phyloP scores from a whole-genome alignment of 2,888 invertebrate species.

The Ormyrus labotus region DNA sequence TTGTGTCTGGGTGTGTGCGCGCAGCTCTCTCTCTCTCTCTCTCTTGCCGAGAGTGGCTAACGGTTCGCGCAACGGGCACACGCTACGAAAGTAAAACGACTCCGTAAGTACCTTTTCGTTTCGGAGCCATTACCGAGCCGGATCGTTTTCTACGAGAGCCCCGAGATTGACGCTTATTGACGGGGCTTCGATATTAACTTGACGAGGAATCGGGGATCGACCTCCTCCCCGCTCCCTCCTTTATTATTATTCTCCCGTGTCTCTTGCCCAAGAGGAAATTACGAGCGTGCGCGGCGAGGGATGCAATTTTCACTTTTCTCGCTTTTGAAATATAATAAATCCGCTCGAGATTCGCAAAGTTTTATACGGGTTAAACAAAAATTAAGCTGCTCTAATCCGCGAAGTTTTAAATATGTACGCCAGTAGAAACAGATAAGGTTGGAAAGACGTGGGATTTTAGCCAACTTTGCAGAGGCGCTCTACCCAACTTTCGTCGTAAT shows the following conservation, averaged over 20 bases:
- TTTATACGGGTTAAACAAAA: too few relatives aligned
- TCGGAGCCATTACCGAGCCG: constrained; percentile 45
- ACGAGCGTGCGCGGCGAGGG: neutral
- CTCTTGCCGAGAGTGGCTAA: constrained; percentile 39
- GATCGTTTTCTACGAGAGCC: constrained; percentile 25
- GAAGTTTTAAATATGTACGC: too few relatives aligned
- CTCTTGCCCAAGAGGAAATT: too few relatives aligned
- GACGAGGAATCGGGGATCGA: constrained; percentile 30
- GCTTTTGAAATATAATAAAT: too few relatives aligned
- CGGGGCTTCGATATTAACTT: constrained; percentile 39
- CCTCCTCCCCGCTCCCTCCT: constrained; percentile 22
- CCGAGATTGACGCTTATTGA: constrained; percentile 53
- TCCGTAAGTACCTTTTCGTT: constrained; percentile 54
- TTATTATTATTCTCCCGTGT: neutral
- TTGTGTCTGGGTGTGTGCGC: constrained; percentile 13
- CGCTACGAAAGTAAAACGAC: constrained; percentile 56
- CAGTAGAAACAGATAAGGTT: too few relatives aligned
- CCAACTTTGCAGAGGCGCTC: neutral
- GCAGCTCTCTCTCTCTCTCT: neutral
- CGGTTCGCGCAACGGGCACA: constrained; percentile 51
- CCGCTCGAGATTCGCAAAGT: too few relatives aligned
- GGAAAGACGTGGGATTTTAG: too few relatives aligned
- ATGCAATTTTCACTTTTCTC: too few relatives aligned
- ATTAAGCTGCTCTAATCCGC: too few relatives aligned
- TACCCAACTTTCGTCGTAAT: neutral